A percentile compares a stretch with the other conserved stretches of the same genome.
Conservation (phyloP, 2,113 vertebrate genomes). For the human (Homo sapiens) region GRCh38 chr3:64600001-64600500, state of each 20-base stretch:
- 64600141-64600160: not conserved
- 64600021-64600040: not conserved
- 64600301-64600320: not conserved
- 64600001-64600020: not conserved
- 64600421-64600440: conserved; percentile 48
- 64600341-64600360: conserved; percentile 18
- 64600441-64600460: conserved; percentile 27
- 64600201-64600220: not conserved
- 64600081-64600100: not conserved
- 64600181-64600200: not conserved
- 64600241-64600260: accelerated
- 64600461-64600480: conserved; percentile 18
- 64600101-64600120: not conserved
- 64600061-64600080: not conserved
- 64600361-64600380: not conserved
- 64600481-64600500: conserved; percentile 8
- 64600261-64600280: not conserved
- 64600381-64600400: not conserved
- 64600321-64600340: not conserved
- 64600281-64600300: not conserved
- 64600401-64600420: not conserved
- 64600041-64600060: not conserved
- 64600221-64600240: not conserved
- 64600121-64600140: not conserved
- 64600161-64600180: not conserved